Conservation (phyloP, 2,113 vertebrate species). For the Paraplagusia blochii region DNA sequence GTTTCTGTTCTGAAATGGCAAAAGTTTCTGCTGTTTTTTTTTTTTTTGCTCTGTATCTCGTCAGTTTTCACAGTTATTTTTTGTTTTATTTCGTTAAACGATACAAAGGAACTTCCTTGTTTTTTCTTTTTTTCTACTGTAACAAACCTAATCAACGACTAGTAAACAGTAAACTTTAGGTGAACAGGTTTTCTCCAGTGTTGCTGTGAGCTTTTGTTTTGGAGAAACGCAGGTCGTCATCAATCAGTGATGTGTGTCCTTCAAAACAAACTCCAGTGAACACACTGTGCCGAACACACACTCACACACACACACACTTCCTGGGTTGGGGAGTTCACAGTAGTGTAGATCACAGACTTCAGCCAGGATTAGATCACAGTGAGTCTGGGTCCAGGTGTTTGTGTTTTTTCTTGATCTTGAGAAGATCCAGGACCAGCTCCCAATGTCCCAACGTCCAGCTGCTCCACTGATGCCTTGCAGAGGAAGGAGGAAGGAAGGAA, state of each 20-base stretch:
- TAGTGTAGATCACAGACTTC: conserved; percentile 34
- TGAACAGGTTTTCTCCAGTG: conserved; percentile 27
- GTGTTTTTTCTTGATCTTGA: conserved; percentile 49
- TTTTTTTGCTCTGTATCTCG: no score
- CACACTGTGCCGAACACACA: conserved; percentile 10
- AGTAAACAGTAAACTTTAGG: conserved; percentile 18
- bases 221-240: conserved; percentile 36
- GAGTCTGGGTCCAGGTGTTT: conserved; percentile 34
- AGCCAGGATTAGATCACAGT: conserved; percentile 38
- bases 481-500: no score
- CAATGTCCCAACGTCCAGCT: conserved; percentile 41
- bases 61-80: no score
- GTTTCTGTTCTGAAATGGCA: no score
- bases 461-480: no score
- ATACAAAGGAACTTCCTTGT: no score
- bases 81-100: no score
- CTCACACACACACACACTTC: background rate
- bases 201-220: conserved; percentile 41
- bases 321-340: conserved; percentile 41
- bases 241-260: conserved; percentile 40
- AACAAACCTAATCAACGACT: conserved; percentile 17
- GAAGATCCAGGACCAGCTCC: conserved; percentile 42
- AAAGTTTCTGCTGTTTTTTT: no score
- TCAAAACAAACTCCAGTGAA: conserved; percentile 35
- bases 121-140: conserved; percentile 1